A percentile compares a stretch with the other conserved stretches of the same genome.
These are phyloP conservation scores for Chydorus sphaericus DNA, from an alignment of 2,888 invertebrate genomes.

Conservation along the genomic window DNA sequence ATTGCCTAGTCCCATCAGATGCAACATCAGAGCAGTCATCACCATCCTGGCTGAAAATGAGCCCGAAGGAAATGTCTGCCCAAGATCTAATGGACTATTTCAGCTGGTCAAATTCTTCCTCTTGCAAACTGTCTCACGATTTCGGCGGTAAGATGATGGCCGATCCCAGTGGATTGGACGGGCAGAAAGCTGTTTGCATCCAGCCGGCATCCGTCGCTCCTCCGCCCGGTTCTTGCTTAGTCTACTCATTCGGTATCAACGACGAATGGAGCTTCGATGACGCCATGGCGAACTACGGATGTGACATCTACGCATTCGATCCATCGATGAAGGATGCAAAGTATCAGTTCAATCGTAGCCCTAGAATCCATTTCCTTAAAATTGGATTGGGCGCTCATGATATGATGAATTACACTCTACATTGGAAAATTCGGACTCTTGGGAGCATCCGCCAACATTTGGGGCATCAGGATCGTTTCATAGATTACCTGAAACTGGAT, in stretches of 20 bases:
- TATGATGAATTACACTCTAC: not conserved
- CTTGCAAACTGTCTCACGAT: not conserved
- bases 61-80: too few species aligned
- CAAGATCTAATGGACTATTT: too few species aligned
- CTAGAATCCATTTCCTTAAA: constrained; percentile 21
- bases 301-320: constrained; percentile 28
- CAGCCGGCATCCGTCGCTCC: not conserved
- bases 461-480: too few species aligned
- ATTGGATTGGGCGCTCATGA: constrained; percentile 10
- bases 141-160: not conserved
- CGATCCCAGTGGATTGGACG: not conserved
- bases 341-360: constrained; percentile 22
- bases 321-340: constrained; percentile 18
- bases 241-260: constrained; percentile 17
- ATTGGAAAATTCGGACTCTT: not conserved
- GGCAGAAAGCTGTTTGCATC: constrained; percentile 8
- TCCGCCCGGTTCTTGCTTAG: constrained; percentile 3
- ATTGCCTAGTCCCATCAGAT: too few species aligned
- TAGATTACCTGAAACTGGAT: too few species aligned
- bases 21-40: too few species aligned
- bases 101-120: not conserved
- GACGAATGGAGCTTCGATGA: constrained; percentile 20
- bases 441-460: not conserved
- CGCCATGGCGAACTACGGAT: constrained; percentile 19
- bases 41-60: too few species aligned